Evolutionary conservation across 2,113 vertebrate species (phyloP).

Genomic region (Aptenodytes forsteri): DNA sequence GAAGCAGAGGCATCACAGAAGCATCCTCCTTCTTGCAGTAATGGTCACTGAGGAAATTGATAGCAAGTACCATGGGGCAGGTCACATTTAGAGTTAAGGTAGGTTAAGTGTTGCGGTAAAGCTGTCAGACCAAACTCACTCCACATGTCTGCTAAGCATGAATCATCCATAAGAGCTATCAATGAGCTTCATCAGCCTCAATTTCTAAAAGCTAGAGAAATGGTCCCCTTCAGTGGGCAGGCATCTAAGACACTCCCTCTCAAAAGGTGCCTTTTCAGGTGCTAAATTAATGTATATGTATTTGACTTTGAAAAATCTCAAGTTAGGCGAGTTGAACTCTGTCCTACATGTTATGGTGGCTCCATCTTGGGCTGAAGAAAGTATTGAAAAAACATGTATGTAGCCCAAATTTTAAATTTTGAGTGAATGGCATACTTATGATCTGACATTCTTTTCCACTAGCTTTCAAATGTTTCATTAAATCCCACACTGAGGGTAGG

Average conservation of each 20-base stretch:
- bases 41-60: not conserved
- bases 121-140: not conserved
- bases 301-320: not conserved
- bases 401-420: not conserved
- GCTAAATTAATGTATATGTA: not conserved
- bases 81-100: not conserved
- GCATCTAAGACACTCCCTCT: not conserved
- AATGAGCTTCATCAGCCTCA: not conserved
- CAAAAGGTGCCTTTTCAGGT: not conserved
- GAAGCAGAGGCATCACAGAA: not conserved
- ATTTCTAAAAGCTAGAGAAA: not conserved
- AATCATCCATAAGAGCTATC: not conserved
- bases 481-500: not conserved
- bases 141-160: not conserved
- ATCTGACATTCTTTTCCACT: not conserved
- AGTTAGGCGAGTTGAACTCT: not conserved
- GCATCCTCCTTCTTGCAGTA: not conserved
- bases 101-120: not conserved
- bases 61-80: not conserved
- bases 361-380: not conserved
- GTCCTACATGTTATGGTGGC: not conserved
- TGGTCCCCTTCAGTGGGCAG: not conserved
- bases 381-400: not conserved
- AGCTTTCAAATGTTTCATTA: not conserved
- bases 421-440: not conserved